A percentile compares a stretch with the other conserved stretches of the same genome.
Evolutionary conservation across 2,113 vertebrate genomes (phyloP).

Genomic region (Ageneiosus marmoratus): DNA sequence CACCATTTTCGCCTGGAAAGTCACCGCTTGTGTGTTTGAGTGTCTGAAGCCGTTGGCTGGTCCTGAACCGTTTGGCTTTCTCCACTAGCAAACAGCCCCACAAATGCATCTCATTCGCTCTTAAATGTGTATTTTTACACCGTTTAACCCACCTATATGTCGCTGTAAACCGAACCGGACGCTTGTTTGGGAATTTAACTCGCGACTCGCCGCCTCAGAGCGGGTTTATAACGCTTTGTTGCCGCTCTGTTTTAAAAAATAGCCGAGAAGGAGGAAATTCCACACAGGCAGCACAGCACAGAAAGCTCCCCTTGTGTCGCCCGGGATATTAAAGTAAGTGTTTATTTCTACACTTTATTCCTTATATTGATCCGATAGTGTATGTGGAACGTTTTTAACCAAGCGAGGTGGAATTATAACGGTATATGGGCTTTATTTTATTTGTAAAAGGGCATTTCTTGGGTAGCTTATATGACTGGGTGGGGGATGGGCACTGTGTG

Average conservation of each 20-base stretch:
- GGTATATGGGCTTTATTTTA: slow-evolving; percentile 37
- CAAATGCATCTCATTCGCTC: slow-evolving; percentile 84
- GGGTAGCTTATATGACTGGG: slow-evolving; percentile 60
- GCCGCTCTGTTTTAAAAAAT: slow-evolving; percentile 67
- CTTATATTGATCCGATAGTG: not conserved
- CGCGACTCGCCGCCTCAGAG: slow-evolving; percentile 56
- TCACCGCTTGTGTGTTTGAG: slow-evolving; percentile 83
- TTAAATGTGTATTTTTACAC: slow-evolving; percentile 63
- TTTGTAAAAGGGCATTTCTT: slow-evolving; percentile 53
- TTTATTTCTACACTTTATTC: slow-evolving; percentile 52
- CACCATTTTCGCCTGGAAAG: slow-evolving; percentile 88
- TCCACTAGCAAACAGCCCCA: slow-evolving; percentile 83
- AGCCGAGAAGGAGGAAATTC: slow-evolving; percentile 73
- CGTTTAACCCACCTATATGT: slow-evolving; percentile 60
- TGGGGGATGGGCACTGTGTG: slow-evolving; percentile 75
- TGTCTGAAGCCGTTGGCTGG: slow-evolving; percentile 92
- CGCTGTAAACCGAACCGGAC: slow-evolving; percentile 61
- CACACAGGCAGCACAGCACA: slow-evolving; percentile 75
- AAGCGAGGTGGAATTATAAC: slow-evolving; percentile 49
- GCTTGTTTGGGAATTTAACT: slow-evolving; percentile 68
- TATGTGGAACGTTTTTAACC: not conserved
- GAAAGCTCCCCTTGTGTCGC: slow-evolving; percentile 72
- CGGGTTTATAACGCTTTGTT: slow-evolving; percentile 69
- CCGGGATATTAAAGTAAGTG: slow-evolving; percentile 74
- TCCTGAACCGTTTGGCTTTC: slow-evolving; percentile 90